Percentiles rank a stretch among this genome's conserved stretches.
Conservation (phyloP, 2,113 vertebrate genomes). For the Tychaedon coryphoeus region DNA sequence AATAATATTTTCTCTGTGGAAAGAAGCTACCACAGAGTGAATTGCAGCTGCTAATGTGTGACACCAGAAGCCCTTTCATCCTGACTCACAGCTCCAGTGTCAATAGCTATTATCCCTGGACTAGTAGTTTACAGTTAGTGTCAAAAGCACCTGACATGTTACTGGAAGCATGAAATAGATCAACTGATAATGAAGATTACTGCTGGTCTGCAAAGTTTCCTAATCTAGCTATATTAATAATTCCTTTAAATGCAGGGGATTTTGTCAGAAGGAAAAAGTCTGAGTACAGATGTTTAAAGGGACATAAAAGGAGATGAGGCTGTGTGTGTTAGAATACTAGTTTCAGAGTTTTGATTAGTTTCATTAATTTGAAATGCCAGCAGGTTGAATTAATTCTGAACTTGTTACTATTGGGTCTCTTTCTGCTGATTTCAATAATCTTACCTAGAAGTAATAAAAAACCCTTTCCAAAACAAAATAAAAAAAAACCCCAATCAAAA, state of each 20-base stretch:
- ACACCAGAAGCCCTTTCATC: not conserved
- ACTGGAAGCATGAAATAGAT: not conserved
- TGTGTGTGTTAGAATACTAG: not conserved
- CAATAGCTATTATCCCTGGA: not conserved
- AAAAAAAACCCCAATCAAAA: not conserved
- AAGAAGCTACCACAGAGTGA: not conserved
- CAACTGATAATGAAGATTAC: not conserved
- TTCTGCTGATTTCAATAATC: not conserved
- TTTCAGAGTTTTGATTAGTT: not conserved
- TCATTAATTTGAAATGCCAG: not conserved
- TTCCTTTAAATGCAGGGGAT: not conserved
- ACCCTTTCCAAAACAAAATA: fast-evolving
- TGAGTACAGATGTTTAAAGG: not conserved
- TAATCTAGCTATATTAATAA: not conserved
- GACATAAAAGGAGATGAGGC: not conserved
- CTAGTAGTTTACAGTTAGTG: not conserved
- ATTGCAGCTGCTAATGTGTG: not conserved
- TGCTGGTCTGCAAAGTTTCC: not conserved
- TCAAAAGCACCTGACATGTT: not conserved
- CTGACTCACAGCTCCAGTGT: not conserved
- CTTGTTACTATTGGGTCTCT: not conserved
- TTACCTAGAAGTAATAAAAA: not conserved
- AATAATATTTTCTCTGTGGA: constrained; percentile 9
- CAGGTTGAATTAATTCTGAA: not conserved
- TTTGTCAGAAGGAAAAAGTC: not conserved